Evolutionary conservation across 2,797 vertebrate genomes (phyloP), one percentile per base, ranked within the genome.

Genomic region (Pantherophis alleghaniensis): DNA sequence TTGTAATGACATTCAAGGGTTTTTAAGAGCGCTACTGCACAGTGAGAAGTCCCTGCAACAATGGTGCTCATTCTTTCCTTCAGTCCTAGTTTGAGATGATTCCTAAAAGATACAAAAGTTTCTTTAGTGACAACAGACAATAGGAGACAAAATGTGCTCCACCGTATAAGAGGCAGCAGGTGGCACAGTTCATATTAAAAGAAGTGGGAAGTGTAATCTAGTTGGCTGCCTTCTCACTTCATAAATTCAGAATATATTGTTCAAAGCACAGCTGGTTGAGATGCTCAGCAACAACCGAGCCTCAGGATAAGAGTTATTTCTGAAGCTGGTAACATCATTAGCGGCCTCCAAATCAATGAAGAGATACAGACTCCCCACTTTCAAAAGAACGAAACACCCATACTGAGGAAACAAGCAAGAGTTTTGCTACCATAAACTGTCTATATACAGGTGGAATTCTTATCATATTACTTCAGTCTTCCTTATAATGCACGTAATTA

Each of bases 81-180:
- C 94, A 94, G 93, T 94, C 94, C 96, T 95, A 96, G 51, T 91
- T 92, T 93, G 59, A 94, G 93, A 94, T 94, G 20, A 95, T 97
- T 97, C 95, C 92, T 95, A 86, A 95, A 96, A 97, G 95, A 94
- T 92, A 88, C 94, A 94, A 61, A 22, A 0, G 20, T 83, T 47
- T 42, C 86, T 86, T 94, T 69, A 28, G 94, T 94, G 92, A 91
- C 92, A 66, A 93, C 88, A 94, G 95, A 89, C 69, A 94, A 90
- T 94, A 95, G 94, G 95, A 88, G 95, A 26, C n/a, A 96, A 91
- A 2, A 12, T 37, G 24, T 90, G 47, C 20, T 22, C 79, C 89
- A 94, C 91, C 79, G 90, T 95, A 59, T 69, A 93, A 94, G 59
- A 83, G 32, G 37, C 59, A 91, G n/a, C 53, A 91, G 37, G 92